Percentiles rank a stretch among this genome's conserved stretches.
phyloP scores from a whole-genome alignment of 2,888 invertebrate genomes.

The Apotomis turbidana region DNA sequence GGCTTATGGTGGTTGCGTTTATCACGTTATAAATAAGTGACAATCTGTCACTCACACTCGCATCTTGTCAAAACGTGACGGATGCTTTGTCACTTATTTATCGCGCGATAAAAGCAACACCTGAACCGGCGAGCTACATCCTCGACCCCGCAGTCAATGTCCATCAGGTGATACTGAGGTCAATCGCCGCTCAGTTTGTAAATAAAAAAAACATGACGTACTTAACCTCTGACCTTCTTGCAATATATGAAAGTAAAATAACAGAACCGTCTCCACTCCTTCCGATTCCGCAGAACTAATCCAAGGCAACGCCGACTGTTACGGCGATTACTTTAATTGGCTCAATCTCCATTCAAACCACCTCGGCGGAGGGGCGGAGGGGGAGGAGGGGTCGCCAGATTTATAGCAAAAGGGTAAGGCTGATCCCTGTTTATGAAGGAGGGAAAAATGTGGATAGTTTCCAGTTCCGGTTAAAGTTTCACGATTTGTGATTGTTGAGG shows the following conservation, averaged over 20 bases:
- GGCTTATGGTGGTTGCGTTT: no score
- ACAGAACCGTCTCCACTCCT: constrained; percentile 55
- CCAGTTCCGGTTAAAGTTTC: constrained; percentile 13
- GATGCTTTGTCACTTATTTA: no score
- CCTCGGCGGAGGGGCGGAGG: constrained; percentile 61
- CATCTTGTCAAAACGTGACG: no score
- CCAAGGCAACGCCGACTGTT: constrained; percentile 88
- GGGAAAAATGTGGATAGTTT: constrained; percentile 65
- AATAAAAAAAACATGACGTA: no score
- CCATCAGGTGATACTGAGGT: no score
- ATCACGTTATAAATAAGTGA: no score
- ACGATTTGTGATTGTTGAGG: constrained; percentile 4
- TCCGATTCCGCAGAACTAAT: constrained; percentile 80
- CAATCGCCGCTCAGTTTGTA: no score
- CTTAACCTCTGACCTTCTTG: background rate
- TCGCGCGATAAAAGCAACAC: no score
- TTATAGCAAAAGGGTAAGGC: constrained; percentile 82
- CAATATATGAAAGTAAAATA: background rate
- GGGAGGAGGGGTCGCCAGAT: constrained; percentile 61
- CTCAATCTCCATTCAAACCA: constrained; percentile 86
- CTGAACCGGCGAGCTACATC: no score
- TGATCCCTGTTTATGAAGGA: constrained; percentile 84
- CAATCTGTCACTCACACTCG: no score
- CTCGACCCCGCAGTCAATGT: no score
- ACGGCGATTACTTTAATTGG: constrained; percentile 89